Evolutionary conservation across 2,113 vertebrate genomes (phyloP).

Genomic region (Corythornis cristatus): DNA sequence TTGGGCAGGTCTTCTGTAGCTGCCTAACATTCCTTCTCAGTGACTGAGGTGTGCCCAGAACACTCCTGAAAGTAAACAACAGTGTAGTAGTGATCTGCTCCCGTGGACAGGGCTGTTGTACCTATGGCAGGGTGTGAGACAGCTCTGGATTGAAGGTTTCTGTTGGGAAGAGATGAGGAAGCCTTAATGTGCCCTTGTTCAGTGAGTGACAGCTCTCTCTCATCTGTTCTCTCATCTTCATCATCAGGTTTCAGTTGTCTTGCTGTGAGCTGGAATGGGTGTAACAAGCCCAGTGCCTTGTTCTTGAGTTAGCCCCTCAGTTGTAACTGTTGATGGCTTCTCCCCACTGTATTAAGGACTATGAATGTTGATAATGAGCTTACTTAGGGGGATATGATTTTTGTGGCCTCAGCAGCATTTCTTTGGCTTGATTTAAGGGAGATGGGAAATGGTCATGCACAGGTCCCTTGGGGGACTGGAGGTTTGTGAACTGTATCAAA

Average conservation of each 20-base stretch:
- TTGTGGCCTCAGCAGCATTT: neutral
- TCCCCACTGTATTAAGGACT: neutral
- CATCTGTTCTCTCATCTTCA: neutral
- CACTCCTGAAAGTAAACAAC: neutral
- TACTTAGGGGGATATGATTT: neutral
- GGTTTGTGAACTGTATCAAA: neutral
- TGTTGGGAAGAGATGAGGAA: neutral
- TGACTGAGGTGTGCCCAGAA: neutral
- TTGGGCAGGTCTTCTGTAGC: neutral
- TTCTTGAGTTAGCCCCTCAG: neutral
- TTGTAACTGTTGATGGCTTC: neutral
- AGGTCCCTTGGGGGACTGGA: neutral
- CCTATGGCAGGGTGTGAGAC: neutral
- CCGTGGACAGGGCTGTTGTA: neutral
- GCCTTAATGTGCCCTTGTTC: neutral
- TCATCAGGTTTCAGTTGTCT: neutral
- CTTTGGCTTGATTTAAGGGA: neutral
- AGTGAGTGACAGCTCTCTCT: neutral
- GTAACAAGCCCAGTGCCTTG: neutral
- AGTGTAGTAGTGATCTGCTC: neutral
- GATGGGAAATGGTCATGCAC: neutral
- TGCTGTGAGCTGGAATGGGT: neutral
- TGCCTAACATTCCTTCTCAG: neutral
- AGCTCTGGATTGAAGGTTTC: neutral
- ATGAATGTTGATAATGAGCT: neutral